Percentiles rank a stretch among this genome's conserved stretches.
These are phyloP conservation scores for Anser brachyrhynchus DNA, from an alignment of 2,113 vertebrate genomes.

Conservation along the genomic window DNA sequence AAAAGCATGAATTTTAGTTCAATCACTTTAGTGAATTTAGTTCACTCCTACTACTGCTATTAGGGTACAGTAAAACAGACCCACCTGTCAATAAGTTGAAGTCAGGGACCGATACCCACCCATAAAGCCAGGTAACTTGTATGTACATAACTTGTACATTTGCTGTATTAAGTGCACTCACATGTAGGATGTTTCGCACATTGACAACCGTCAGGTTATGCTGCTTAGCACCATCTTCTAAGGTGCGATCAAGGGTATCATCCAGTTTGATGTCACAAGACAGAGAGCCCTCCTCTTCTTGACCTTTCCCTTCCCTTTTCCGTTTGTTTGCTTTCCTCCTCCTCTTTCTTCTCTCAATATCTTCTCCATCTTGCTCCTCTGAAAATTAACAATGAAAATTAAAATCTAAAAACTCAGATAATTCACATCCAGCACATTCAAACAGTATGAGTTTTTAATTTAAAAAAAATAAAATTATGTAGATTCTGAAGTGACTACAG, in stretches of 20 bases:
- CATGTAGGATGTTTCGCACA: slow-evolving; percentile 92
- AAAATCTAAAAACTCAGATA: neutral
- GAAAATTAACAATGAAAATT: neutral
- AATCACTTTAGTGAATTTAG: neutral
- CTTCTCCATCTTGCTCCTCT: slow-evolving; percentile 79
- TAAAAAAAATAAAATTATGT: neutral
- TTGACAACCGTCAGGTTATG: slow-evolving; percentile 91
- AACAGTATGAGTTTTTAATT: neutral
- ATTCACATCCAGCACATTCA: neutral
- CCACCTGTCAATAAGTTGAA: neutral
- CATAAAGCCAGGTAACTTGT: no score
- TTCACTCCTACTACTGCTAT: neutral
- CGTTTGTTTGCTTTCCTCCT: slow-evolving; percentile 72
- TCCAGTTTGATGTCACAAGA: slow-evolving; percentile 83
- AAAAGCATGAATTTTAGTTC: neutral
- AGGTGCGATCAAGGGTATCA: slow-evolving; percentile 85
- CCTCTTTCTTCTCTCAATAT: slow-evolving; percentile 70
- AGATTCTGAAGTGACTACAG: neutral
- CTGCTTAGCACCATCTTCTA: slow-evolving; percentile 89
- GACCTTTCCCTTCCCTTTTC: slow-evolving; percentile 60
- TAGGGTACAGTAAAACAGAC: neutral
- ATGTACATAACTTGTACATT: no score
- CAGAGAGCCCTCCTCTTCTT: slow-evolving; percentile 34
- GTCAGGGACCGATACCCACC: neutral
- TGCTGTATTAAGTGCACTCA: slow-evolving; percentile 68